Evolutionary conservation across 2,888 invertebrate genomes (phyloP), one percentile per base, ranked within the genome.

Genomic region (Psylliodes chrysocephalus): DNA sequence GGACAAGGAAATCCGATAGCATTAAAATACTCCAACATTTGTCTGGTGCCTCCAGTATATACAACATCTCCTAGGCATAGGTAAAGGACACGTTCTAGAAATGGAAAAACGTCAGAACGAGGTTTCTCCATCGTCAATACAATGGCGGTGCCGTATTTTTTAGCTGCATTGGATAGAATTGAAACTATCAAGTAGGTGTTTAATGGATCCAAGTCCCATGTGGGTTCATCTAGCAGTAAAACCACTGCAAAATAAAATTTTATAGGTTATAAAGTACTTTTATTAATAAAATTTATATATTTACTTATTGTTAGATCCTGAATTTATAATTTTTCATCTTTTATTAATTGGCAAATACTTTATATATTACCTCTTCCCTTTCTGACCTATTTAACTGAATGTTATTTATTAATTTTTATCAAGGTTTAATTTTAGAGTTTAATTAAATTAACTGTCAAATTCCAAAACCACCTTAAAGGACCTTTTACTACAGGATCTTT

Each of bases 1-100:
- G 98, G 98, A 81, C 98, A 98, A 0, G 97, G 96, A 80, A 96
- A 97, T 1, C 98, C 98, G 71, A 98, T 95, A 68, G 91, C 91
- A 60, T 94, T 92, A 82, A 98, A 98, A 82, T 98, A 98, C 78
- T 95, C 94, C 64, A 98, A 85, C 88, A 98, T 93, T 73, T 95
- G 91, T 55, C 95, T 86, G 0, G 97, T 97, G 7, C 94, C 93
- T 0, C 96, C 96, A 0, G 93, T 92, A 81, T 94, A 95, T 2
- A 96, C 95, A 25, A 95, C 92, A 75, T 96, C 94, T 0, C 95
- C 95, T 33, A 96, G 86, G 73, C 96, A 96, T 2, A 97, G 84
- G 77, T 96, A 93, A 1, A 96, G 89, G 0, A 96, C 94, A 28
- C 94, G 87, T 82, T 97, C 96, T 74, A 98, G 86, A 81, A 98